phyloP scores from a whole-genome alignment of 92 coral and sea anemone species.

The Zoanthus gigantus region DNA sequence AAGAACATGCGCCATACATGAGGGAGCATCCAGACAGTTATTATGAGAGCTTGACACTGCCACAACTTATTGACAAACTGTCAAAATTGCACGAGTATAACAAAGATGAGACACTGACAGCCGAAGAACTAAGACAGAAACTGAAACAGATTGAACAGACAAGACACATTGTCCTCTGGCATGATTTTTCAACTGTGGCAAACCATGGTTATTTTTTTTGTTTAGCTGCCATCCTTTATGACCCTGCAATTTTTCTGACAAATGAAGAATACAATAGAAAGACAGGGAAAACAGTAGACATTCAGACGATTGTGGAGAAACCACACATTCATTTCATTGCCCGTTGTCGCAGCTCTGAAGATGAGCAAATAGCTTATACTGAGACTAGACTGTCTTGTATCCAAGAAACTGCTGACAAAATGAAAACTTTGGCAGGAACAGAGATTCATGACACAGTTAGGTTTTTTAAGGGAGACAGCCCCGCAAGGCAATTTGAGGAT shows the following conservation, averaged over 20 bases:
- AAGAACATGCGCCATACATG: conserved; percentile 31
- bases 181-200: conserved; percentile 29
- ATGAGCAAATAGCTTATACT: neutral
- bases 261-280: conserved; percentile 38
- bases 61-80: conserved; percentile 31
- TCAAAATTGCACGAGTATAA: conserved; percentile 35
- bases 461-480: conserved; percentile 66
- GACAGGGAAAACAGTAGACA: conserved; percentile 54
- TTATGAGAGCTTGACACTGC: conserved; percentile 15
- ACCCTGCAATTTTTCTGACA: conserved; percentile 44
- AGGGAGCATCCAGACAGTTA: conserved; percentile 5
- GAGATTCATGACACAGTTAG: conserved; percentile 1
- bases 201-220: conserved; percentile 58
- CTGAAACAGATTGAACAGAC: conserved; percentile 41
- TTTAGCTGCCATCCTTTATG: conserved; percentile 35
- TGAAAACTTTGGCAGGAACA: conserved; percentile 26
- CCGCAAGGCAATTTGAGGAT: conserved; percentile 57
- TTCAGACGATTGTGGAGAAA: conserved; percentile 56
- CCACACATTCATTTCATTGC: conserved; percentile 64
- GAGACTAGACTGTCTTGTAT: conserved; percentile 55
- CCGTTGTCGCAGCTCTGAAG: conserved; percentile 59
- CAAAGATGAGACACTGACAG: conserved; percentile 13
- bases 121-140: conserved; percentile 34
- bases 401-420: conserved; percentile 25
- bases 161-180: conserved; percentile 37